Evolutionary conservation across 2,888 invertebrate genomes (phyloP).

Genomic region (Steromphala cineraria): DNA sequence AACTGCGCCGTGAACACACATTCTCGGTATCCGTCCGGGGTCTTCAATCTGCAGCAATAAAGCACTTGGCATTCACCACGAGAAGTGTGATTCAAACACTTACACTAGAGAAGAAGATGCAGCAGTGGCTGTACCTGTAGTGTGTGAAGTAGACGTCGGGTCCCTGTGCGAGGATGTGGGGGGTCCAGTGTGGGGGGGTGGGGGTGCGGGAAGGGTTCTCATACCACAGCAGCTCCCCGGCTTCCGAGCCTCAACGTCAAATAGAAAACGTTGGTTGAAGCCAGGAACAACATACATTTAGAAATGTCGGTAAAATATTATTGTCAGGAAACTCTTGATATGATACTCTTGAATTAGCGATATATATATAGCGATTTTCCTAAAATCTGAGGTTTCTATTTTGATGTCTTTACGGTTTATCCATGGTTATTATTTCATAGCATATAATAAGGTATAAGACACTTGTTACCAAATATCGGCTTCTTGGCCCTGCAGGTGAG

Average conservation of each 20-base stretch:
- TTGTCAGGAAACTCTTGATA: too few relatives aligned
- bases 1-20: constrained; percentile 58
- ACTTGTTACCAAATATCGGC: constrained; percentile 28
- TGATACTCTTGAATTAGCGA: too few relatives aligned
- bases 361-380: too few relatives aligned
- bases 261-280: not conserved
- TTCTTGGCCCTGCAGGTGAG: constrained; percentile 40
- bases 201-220: constrained; percentile 48
- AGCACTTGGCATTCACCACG: too few relatives aligned
- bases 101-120: too few relatives aligned
- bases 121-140: not conserved
- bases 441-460: too few relatives aligned
- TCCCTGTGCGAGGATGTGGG: constrained; percentile 50
- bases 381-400: too few relatives aligned
- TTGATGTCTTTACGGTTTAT: too few relatives aligned
- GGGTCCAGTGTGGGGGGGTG: constrained; percentile 47
- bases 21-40: constrained; percentile 40
- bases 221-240: constrained; percentile 59
- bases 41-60: constrained; percentile 36
- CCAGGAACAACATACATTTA: too few relatives aligned
- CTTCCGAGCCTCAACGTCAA: constrained; percentile 39
- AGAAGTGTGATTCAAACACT: too few relatives aligned
- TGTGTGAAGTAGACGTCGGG: constrained; percentile 52
- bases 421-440: too few relatives aligned
- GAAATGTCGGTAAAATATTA: too few relatives aligned